Evolutionary conservation across 1,140 invertebrate genomes (phyloP), one percentile per base, ranked within the genome.

Genomic region (Atta texana): DNA sequence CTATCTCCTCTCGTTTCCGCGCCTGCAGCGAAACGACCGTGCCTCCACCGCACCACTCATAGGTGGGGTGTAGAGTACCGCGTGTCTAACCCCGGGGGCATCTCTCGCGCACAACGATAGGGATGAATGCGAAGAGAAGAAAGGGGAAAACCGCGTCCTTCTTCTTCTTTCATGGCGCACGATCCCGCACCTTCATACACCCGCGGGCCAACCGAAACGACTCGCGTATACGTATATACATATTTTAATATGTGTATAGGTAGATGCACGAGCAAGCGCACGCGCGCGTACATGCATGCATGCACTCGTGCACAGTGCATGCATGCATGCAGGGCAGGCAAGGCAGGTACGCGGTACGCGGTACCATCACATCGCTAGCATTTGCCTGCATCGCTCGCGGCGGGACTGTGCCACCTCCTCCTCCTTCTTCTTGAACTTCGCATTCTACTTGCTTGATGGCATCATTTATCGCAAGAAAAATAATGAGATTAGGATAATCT

Each of bases 301-400:
- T 16, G n/a, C 39, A 34, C 10, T 21, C 39, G 18, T 44, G 53
- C 16, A 49, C 31, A 6, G 31, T 16, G 16, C 21, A 39, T 51
- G 18, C 34, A n/a, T 24, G 24, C 34, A 59, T 14, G 53, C 31
- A 59, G 55, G 39, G 53, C 53, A 31, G 18, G 24, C 8, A 34
- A 5, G 18, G 51, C 71, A 59, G 14, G 55, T n/a, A 44, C 39
- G 34, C 39, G n/a, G 7, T 39, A 21, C 61, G 88, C 91, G 89
- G 28, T 24, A 49, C 39, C 89, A 69, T 59, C 61, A 74, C 63
- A 76, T 72, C 85, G 85, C 92, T 88, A 91, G 91, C 89, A 92
- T 95, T 93, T 94, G 93, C 92, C 93, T 93, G 92, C 93, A 95
- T 72, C 86, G 93, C 94, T 89, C 57, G 61, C 10, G 92, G 94